Conservation (phyloP, 2,113 vertebrate species). For the Stegastes partitus region DNA sequence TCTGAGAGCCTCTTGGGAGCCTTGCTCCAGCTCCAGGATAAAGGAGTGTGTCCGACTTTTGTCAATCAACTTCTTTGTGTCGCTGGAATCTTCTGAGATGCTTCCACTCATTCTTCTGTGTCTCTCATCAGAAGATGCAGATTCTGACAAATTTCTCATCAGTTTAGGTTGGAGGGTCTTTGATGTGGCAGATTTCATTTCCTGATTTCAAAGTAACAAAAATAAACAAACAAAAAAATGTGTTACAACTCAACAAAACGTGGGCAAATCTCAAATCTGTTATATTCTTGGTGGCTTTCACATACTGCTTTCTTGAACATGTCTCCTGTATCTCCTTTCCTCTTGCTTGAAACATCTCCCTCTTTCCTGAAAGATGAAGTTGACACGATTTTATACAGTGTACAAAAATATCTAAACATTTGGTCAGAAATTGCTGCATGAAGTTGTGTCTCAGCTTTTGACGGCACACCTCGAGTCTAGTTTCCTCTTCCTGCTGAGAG, state of each 20-base stretch:
- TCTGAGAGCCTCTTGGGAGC: slow-evolving; percentile 87
- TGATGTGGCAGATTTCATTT: slow-evolving; percentile 79
- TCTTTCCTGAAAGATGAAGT: slow-evolving; percentile 77
- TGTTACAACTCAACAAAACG: neutral
- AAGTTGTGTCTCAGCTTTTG: neutral
- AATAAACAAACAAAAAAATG: slow-evolving; percentile 1
- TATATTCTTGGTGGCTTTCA: neutral
- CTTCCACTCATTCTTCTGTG: slow-evolving; percentile 83
- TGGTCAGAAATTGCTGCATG: neutral
- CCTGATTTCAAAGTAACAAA: slow-evolving; percentile 77
- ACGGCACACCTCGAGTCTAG: slow-evolving; percentile 90
- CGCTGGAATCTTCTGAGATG: slow-evolving; percentile 85
- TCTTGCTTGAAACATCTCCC: slow-evolving; percentile 80
- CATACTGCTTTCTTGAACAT: slow-evolving; percentile 86
- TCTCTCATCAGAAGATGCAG: slow-evolving; percentile 85
- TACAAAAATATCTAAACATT: neutral
- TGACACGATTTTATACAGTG: neutral
- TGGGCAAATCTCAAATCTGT: neutral
- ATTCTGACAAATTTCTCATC: slow-evolving; percentile 86
- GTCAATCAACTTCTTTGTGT: slow-evolving; percentile 86
- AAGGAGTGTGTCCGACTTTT: slow-evolving; percentile 85
- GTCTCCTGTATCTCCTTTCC: slow-evolving; percentile 88
- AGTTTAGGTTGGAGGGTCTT: slow-evolving; percentile 84
- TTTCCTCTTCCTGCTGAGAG: slow-evolving; percentile 93
- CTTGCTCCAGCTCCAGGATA: slow-evolving; percentile 86